A percentile compares a stretch with the other conserved stretches of the same genome.
These are phyloP conservation scores for Podiceps cristatus DNA, from an alignment of 2,113 vertebrate species.

Conservation along the genomic window DNA sequence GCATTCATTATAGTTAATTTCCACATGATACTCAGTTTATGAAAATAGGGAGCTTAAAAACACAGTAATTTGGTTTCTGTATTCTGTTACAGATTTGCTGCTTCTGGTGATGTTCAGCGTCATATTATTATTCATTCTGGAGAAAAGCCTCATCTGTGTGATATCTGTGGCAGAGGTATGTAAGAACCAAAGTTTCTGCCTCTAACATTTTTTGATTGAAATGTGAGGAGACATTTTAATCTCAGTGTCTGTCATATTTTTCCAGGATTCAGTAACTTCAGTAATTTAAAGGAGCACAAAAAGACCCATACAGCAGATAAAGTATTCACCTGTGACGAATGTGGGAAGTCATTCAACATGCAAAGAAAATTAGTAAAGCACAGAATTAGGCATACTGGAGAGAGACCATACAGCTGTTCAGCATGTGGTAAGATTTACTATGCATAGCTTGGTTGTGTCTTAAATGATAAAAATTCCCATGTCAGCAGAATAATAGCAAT, in stretches of 20 bases:
- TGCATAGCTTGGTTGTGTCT: background rate
- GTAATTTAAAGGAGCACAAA: conserved; percentile 97
- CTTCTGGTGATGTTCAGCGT: conserved; percentile 94
- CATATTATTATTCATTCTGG: conserved; percentile 97
- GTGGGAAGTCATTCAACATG: conserved; percentile 96
- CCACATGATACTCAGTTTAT: background rate
- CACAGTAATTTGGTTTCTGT: background rate
- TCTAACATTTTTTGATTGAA: background rate
- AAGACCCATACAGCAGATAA: conserved; percentile 92
- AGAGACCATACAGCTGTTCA: conserved; percentile 91
- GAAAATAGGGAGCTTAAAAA: background rate
- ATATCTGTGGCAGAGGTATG: conserved; percentile 94
- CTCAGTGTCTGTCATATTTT: background rate
- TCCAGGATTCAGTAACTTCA: conserved; percentile 95
- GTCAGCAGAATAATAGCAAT: background rate
- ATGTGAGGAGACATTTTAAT: background rate
- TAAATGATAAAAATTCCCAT: background rate
- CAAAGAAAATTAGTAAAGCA: conserved; percentile 94
- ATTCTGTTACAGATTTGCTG: conserved; percentile 86
- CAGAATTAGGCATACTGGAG: conserved; percentile 87
- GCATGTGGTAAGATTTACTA: conserved; percentile 84
- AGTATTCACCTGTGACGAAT: conserved; percentile 94
- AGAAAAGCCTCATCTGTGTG: conserved; percentile 94
- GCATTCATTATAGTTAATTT: background rate
- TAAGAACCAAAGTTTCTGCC: background rate